These are phyloP conservation scores for Tetraodon nigroviridis DNA, from an alignment of 2,113 vertebrate species.

Conservation along the genomic window DNA sequence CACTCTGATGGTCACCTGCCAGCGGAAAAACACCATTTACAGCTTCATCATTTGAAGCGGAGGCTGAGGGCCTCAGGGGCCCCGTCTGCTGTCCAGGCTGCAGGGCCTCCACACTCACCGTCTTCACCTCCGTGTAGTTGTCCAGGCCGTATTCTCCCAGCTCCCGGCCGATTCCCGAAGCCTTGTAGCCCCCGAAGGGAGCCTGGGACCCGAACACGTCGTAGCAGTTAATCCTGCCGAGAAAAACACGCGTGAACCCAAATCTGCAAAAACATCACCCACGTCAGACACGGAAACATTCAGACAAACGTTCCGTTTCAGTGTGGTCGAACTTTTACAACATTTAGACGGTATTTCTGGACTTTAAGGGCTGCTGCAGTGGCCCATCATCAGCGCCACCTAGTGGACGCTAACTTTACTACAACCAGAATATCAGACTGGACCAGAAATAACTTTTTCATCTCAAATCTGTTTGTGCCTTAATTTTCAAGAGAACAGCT, in stretches of 20 bases:
- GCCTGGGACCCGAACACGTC: slow-evolving; percentile 88
- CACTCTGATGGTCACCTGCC: slow-evolving; percentile 85
- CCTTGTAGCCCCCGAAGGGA: slow-evolving; percentile 94
- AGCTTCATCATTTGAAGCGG: neutral
- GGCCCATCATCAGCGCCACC: too few relatives aligned
- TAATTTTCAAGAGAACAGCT: too few relatives aligned
- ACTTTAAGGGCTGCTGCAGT: too few relatives aligned
- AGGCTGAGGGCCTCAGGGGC: too few relatives aligned
- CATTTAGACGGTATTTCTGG: too few relatives aligned
- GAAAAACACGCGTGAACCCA: neutral
- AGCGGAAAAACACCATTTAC: neutral
- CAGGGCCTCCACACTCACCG: slow-evolving; percentile 65
- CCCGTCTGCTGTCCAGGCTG: neutral
- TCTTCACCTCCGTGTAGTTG: slow-evolving; percentile 92
- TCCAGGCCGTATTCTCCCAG: slow-evolving; percentile 89
- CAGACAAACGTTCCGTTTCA: neutral
- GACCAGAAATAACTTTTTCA: too few relatives aligned
- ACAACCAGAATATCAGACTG: too few relatives aligned
- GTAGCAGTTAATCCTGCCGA: slow-evolving; percentile 93
- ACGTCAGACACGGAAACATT: neutral
- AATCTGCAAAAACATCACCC: neutral
- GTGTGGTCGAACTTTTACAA: too few relatives aligned
- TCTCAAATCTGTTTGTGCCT: too few relatives aligned
- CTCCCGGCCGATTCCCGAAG: slow-evolving; percentile 89
- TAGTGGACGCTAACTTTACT: too few relatives aligned